Conservation (phyloP, 2,888 invertebrate genomes). For the Zeuzera pyrina region DNA sequence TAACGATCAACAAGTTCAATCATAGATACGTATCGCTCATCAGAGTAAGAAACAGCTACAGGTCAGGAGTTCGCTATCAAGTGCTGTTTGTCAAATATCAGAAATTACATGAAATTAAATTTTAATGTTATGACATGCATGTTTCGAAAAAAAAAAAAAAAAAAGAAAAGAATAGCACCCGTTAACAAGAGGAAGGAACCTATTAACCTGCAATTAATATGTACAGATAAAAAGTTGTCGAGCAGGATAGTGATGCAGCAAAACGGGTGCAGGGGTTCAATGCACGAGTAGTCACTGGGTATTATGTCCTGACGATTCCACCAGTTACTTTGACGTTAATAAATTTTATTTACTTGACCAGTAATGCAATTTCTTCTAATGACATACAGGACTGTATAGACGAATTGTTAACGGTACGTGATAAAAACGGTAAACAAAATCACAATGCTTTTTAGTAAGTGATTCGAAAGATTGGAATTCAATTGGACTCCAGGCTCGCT, state of each 20-base stretch:
- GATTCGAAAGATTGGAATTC: constrained; percentile 4
- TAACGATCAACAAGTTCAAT: constrained; percentile 32
- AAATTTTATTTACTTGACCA: constrained; percentile 27
- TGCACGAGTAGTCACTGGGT: constrained; percentile 33
- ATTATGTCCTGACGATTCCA: constrained; percentile 40
- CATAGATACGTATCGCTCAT: constrained; percentile 26
- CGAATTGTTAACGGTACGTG: constrained; percentile 7
- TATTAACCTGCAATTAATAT: constrained; percentile 42
- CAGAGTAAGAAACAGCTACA: constrained; percentile 18
- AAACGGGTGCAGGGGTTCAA: constrained; percentile 55
- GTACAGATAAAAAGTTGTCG: constrained; percentile 33
- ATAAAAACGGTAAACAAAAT: constrained; percentile 2
- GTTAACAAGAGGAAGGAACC: constrained; percentile 16
- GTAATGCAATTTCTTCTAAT: constrained; percentile 14
- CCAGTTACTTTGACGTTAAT: constrained; percentile 39
- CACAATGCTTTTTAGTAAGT: constrained; percentile 3
- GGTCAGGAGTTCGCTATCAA: constrained; percentile 21
- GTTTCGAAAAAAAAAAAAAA: too few species aligned
- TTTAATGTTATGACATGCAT: too few species aligned
- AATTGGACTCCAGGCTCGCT: constrained; percentile 5
- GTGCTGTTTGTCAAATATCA: too few species aligned
- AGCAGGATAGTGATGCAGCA: constrained; percentile 36
- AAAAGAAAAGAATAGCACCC: too few species aligned
- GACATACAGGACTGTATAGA: constrained; percentile 7
- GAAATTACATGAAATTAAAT: too few species aligned